A percentile compares a stretch with the other conserved stretches of the same genome.
These are phyloP conservation scores for Coracopsis vasa DNA, from an alignment of 2,113 vertebrate genomes.

Conservation along the genomic window DNA sequence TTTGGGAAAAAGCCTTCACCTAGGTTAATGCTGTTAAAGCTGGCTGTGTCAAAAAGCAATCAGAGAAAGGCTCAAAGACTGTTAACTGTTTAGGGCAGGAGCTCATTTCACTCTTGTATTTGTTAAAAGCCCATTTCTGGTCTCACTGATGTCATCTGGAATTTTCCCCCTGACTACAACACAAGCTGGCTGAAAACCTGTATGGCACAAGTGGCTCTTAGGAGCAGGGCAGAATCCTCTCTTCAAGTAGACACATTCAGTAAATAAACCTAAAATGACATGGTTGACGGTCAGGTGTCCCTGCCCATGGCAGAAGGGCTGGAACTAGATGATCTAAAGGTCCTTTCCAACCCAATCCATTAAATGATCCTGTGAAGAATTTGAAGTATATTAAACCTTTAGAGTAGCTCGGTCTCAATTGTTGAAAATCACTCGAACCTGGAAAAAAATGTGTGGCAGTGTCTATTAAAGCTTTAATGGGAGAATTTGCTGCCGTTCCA, in stretches of 20 bases:
- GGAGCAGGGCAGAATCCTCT: background rate
- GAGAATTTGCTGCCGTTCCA: background rate
- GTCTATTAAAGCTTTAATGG: background rate
- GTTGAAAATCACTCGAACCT: background rate
- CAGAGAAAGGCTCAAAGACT: background rate
- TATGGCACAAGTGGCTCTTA: background rate
- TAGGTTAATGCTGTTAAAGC: background rate
- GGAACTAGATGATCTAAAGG: background rate
- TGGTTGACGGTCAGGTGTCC: background rate
- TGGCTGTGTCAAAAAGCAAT: background rate
- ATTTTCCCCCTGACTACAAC: background rate
- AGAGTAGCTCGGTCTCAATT: background rate
- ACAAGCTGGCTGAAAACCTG: background rate
- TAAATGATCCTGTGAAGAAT: background rate
- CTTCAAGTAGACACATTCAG: background rate
- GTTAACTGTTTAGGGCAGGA: background rate
- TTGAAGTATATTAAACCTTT: background rate
- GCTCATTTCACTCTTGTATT: constrained; percentile 8
- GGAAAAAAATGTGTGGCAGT: background rate
- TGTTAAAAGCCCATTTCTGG: constrained; percentile 48
- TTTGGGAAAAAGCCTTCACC: background rate
- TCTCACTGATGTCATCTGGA: background rate
- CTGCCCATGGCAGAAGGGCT: background rate
- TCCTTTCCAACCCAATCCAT: background rate
- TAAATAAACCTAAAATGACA: background rate